Conservation (phyloP, 2,113 vertebrate genomes). For the Callionymus lyra region DNA sequence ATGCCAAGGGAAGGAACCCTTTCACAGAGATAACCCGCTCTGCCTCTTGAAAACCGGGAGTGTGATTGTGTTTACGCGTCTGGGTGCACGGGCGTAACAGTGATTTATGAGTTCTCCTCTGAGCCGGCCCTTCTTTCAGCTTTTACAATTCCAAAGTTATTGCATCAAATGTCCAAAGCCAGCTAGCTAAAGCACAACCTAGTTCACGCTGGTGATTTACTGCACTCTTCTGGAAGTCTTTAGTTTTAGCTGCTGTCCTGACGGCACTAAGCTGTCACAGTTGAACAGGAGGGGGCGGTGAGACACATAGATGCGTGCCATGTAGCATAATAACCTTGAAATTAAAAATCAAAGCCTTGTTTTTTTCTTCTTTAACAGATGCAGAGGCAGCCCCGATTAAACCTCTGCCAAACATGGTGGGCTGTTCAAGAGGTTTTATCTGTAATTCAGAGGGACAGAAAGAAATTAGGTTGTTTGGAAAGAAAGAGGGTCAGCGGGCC, state of each 20-base stretch:
- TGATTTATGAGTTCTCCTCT: slow-evolving; percentile 38
- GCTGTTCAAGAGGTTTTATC: neutral
- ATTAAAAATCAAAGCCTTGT: too few species aligned
- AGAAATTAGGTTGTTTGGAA: slow-evolving; percentile 2
- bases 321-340: neutral
- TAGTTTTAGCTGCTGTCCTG: neutral
- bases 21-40: slow-evolving; percentile 44
- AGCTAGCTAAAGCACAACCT: slow-evolving; percentile 1
- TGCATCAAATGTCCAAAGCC: slow-evolving; percentile 26
- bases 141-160: slow-evolving; percentile 16
- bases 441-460: neutral
- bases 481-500: slow-evolving; percentile 21
- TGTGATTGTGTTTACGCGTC: slow-evolving; percentile 29
- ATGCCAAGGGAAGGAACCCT: slow-evolving; percentile 36
- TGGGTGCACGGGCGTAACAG: slow-evolving; percentile 24
- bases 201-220: slow-evolving; percentile 19
- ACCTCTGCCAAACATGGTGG: too few species aligned
- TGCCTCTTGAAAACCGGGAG: slow-evolving; percentile 23
- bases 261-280: neutral
- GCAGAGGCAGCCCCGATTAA: too few species aligned
- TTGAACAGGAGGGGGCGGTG: neutral
- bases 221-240: slow-evolving; percentile 2
- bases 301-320: neutral
- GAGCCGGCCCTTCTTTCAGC: slow-evolving; percentile 8
- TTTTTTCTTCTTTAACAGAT: too few species aligned